A percentile compares a stretch with the other conserved stretches of the same genome.
Evolutionary conservation across 2,797 vertebrate genomes (phyloP).

Genomic region (Ctenochaetus hawaiiensis): DNA sequence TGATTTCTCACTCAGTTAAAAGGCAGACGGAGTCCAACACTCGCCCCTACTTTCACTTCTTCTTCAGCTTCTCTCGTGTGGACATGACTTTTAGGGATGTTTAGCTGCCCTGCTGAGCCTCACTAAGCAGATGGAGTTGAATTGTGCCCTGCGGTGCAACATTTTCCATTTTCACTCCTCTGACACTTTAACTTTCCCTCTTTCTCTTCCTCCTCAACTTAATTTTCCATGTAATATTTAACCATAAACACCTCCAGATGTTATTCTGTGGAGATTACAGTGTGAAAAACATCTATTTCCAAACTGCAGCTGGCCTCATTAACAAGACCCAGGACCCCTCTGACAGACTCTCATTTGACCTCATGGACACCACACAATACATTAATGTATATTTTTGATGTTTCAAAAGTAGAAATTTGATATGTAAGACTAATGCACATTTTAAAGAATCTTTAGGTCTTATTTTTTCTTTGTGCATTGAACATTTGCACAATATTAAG

Average conservation of each 20-base stretch:
- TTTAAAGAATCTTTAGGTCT: too few relatives aligned
- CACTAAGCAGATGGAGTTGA: slow-evolving; percentile 13
- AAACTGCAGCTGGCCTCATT: neutral
- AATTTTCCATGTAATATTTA: neutral
- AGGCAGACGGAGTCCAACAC: neutral
- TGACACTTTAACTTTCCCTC: neutral
- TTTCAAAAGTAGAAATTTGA: too few relatives aligned
- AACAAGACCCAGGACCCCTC: neutral
- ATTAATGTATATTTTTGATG: too few relatives aligned
- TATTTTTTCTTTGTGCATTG: too few relatives aligned
- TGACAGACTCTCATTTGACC: too few relatives aligned
- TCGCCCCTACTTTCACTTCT: neutral
- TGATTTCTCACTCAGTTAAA: slow-evolving; percentile 28
- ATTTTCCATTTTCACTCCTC: slow-evolving; percentile 52
- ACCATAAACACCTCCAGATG: neutral
- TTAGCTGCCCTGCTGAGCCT: slow-evolving; percentile 14
- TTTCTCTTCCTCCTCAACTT: neutral
- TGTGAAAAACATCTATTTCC: neutral
- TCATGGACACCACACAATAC: neutral
- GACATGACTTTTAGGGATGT: slow-evolving; percentile 14
- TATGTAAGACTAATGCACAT: too few relatives aligned
- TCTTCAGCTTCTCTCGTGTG: neutral
- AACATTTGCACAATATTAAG: too few relatives aligned
- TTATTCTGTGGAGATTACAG: neutral
- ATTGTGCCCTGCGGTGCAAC: slow-evolving; percentile 28